Base-by-base conservation (phyloP, 1,140 invertebrate species). In the Leucophenga varia region DNA sequence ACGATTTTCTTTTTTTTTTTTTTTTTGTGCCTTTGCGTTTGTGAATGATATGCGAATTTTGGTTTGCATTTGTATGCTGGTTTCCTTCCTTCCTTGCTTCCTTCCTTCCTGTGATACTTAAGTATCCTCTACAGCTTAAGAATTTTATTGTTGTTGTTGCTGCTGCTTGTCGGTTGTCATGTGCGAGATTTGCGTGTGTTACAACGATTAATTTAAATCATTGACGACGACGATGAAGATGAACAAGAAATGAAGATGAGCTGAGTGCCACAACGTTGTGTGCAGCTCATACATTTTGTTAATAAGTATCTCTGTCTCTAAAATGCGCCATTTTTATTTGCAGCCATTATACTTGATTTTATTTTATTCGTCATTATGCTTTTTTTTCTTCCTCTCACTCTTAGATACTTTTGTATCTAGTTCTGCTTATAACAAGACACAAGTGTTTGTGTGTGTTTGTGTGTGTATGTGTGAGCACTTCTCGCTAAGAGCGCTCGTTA, bases 181-280 rank as follows among this genome's bases (percentile, higher is more conserved):
- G 63, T 67, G 64, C 63, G 59, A 67, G 63, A 67, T 67, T 67
- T 67, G 63, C 63, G 63, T 67, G 63, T 67, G 63, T 59, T 67
- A 59, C 63, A 64, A 68, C 63, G 63, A 67, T 67, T 67, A 67
- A 67, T 67, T 67, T 67, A 67, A 67, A 67, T 67, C 63, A 67
- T 67, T 67, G 64, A 67, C 63, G 63, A 63, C n/a, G n/a, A n/a
- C n/a, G n/a, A n/a, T n/a, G n/a, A n/a, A n/a, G n/a, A n/a, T n/a
- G n/a, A n/a, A n/a, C n/a, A n/a, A n/a, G n/a, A n/a, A n/a, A n/a
- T n/a, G n/a, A n/a, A n/a, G n/a, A n/a, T n/a, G n/a, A n/a, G n/a
- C n/a, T n/a, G n/a, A n/a, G n/a, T n/a, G n/a, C n/a, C n/a, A n/a
- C n/a, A n/a, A n/a, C n/a, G n/a, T n/a, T n/a, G n/a, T n/a, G n/a